Evolutionary conservation across 2,797 vertebrate genomes (phyloP), one percentile per base, ranked within the genome.

Genomic region (Meda fulgida): DNA sequence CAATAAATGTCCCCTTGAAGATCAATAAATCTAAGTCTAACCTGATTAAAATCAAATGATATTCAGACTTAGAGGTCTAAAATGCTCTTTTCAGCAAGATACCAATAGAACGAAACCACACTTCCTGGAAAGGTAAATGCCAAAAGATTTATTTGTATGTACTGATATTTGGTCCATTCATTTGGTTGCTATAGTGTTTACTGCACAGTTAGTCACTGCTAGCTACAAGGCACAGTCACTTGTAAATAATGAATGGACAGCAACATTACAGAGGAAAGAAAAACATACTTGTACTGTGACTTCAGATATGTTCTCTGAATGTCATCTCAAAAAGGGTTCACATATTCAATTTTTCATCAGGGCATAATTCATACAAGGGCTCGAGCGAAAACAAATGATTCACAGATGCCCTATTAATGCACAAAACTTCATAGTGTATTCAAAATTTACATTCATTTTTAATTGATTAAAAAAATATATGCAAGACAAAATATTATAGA

Each of bases 221-320:
- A 51, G 16, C 18, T 26, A 69, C 31, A 43, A 5, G 31, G 11
- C 82, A 66, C 48, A 69, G 46, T 58, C 46, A 78, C 13, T 69
- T 81, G 51, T 70, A 29, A 83, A 75, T 83, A 75, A 83, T 75
- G 7, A 66, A 75, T 48, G 16, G 19, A 46, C 29, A n/a, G 36
- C 26, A 67, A 72, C 38, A 66, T 48, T 36, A 69, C 36, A 60
- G 46, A 73, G 58, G 26, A 48, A 75, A 70, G 29, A 3, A 53
- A 23, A 69, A 34, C 6, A 48, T 58, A 5, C 31, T 66, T 67
- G 13, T 65, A 7, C 29, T 19, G 71, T 14, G 40, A 48, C 83
- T 69, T 78, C 71, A 84, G 2, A 72, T 69, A 9, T 66, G 69
- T 60, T 67, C 53, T 53, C 36, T 83, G 23, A 79, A 71, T 77